Evolutionary conservation across 1,140 invertebrate genomes (phyloP).

Genomic region (Vanessa tameamea): DNA sequence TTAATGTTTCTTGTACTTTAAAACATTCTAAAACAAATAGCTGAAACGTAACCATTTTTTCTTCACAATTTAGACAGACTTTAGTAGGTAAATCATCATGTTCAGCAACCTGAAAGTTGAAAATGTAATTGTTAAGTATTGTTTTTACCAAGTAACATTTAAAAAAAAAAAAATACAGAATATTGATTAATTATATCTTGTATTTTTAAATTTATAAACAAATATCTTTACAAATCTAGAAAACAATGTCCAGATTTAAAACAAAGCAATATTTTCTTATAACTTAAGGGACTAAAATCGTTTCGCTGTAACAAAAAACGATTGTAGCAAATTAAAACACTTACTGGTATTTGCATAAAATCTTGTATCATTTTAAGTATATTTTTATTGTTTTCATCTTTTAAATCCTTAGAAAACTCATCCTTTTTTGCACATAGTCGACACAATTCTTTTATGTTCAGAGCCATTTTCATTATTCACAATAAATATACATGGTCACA

Average conservation of each 20-base stretch:
- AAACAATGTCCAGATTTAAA: too few relatives aligned
- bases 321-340: slow-evolving; percentile 32
- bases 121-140: neutral
- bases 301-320: too few relatives aligned
- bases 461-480: slow-evolving; percentile 50
- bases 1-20: slow-evolving; percentile 66
- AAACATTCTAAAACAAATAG: slow-evolving; percentile 71
- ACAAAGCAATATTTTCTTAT: too few relatives aligned
- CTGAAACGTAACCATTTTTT: slow-evolving; percentile 70
- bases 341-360: slow-evolving; percentile 67
- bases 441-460: slow-evolving; percentile 68
- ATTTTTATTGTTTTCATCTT: slow-evolving; percentile 66
- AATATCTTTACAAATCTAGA: too few relatives aligned
- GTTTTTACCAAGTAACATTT: neutral
- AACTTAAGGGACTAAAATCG: too few relatives aligned
- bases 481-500: slow-evolving; percentile 23
- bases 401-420: slow-evolving; percentile 68
- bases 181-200: too few relatives aligned
- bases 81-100: slow-evolving; percentile 65
- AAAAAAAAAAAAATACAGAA: too few relatives aligned
- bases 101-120: slow-evolving; percentile 56
- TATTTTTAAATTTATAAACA: too few relatives aligned
- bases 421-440: slow-evolving; percentile 73
- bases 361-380: slow-evolving; percentile 67
- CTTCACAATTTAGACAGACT: slow-evolving; percentile 73